Evolutionary conservation across 2,888 invertebrate species (phyloP).

Genomic region (Drosophila lacicola): DNA sequence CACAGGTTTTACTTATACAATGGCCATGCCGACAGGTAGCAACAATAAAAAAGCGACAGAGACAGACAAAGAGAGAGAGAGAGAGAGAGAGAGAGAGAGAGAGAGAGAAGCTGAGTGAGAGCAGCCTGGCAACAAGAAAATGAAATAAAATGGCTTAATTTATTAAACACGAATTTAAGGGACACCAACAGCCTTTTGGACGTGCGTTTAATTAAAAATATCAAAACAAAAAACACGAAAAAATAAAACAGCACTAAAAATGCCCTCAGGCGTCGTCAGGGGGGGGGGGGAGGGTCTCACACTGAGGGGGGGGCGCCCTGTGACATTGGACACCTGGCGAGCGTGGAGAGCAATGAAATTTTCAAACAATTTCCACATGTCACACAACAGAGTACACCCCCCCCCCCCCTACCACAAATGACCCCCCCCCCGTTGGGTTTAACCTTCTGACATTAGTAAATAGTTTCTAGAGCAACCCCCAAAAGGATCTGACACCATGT

Average conservation of each 20-base stretch:
- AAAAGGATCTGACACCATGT: constrained; percentile 10
- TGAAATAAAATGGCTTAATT: constrained; percentile 68
- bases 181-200: constrained; percentile 33
- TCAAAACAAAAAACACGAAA: constrained; percentile 10
- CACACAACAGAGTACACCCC: constrained; percentile 19
- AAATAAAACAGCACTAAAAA: constrained; percentile 11
- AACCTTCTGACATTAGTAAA: constrained; percentile 20
- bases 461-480: constrained; percentile 24
- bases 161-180: constrained; percentile 60
- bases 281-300: not conserved
- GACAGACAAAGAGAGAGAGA: not conserved
- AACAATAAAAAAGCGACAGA: constrained; percentile 34
- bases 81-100: not conserved
- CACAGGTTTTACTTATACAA: constrained; percentile 52
- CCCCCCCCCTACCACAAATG: not conserved
- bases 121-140: constrained; percentile 36
- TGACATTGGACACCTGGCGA: constrained; percentile 42
- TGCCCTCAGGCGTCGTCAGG: constrained; percentile 7
- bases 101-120: constrained; percentile 7
- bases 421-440: constrained; percentile 9
- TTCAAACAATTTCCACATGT: constrained; percentile 58
- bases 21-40: constrained; percentile 31
- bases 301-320: not conserved
- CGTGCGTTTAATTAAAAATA: constrained; percentile 64
- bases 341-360: constrained; percentile 57